A percentile compares a stretch with the other conserved stretches of the same genome.
Conservation (phyloP, 2,113 vertebrate species). For the Carlito syrichta region DNA sequence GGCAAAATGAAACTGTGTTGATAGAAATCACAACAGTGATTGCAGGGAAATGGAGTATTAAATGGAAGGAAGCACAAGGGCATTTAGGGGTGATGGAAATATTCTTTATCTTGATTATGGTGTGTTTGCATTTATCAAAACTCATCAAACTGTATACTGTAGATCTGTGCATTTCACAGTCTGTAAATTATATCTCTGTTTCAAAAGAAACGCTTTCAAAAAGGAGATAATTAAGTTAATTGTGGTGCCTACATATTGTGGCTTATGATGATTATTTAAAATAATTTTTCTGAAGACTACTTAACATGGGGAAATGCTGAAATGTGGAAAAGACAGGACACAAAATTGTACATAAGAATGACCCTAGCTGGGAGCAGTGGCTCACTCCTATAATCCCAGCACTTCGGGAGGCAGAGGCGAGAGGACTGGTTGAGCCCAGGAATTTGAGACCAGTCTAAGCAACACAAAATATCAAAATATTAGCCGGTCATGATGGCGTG, state of each 20-base stretch:
- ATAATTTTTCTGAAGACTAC: neutral
- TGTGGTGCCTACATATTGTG: neutral
- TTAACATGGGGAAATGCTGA: neutral
- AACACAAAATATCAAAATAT: no score
- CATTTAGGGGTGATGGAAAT: neutral
- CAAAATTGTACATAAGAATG: neutral
- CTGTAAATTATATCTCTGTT: neutral
- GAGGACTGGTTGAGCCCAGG: no score
- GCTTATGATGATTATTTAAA: neutral
- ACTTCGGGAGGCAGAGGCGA: no score
- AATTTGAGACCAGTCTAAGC: no score
- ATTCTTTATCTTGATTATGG: neutral
- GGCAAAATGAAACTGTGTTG: neutral
- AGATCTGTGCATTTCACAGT: neutral
- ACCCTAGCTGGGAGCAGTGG: no score
- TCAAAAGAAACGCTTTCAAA: slow-evolving; percentile 40
- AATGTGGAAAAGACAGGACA: neutral
- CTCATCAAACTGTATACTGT: neutral
- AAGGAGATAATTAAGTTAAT: neutral
- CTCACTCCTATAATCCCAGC: no score
- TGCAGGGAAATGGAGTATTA: neutral
- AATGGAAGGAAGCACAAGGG: neutral
- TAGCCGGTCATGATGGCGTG: no score
- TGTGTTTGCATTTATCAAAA: slow-evolving; percentile 18
- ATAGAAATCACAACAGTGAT: neutral